Evolutionary conservation across 2,888 invertebrate species (phyloP).

Genomic region (Melikaiella ostensackeni): DNA sequence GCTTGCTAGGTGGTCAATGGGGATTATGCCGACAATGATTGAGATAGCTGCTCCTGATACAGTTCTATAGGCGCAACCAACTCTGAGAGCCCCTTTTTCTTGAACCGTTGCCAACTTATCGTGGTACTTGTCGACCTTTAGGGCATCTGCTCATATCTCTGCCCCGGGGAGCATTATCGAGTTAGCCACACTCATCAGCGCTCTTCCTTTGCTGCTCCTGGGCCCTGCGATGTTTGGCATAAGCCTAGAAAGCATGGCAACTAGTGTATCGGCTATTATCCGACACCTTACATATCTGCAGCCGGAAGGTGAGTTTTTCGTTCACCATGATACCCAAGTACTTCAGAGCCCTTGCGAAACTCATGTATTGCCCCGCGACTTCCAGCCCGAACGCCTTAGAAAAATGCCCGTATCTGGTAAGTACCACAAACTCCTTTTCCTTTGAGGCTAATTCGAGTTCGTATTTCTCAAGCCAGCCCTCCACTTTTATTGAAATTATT

Average conservation of each 20-base stretch:
- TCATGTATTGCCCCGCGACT: background rate
- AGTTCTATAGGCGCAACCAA: too few relatives aligned
- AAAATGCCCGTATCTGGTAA: constrained; percentile 45
- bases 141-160: background rate
- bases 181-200: too few relatives aligned
- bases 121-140: background rate
- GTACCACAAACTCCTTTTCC: constrained; percentile 51
- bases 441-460: constrained; percentile 41
- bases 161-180: too few relatives aligned
- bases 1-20: background rate
- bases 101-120: background rate
- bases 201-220: too few relatives aligned
- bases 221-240: too few relatives aligned
- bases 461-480: background rate
- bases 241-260: background rate
- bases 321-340: constrained; percentile 44
- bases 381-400: background rate
- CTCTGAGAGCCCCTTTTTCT: too few relatives aligned
- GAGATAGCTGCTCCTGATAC: too few relatives aligned
- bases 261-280: constrained; percentile 39
- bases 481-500: background rate
- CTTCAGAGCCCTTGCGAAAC: constrained; percentile 2
- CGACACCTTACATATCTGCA: constrained; percentile 2
- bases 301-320: constrained; percentile 41
- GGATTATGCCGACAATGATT: too few relatives aligned